Conservation (phyloP, 2,888 invertebrate genomes). For the Odontothrips loti region DNA sequence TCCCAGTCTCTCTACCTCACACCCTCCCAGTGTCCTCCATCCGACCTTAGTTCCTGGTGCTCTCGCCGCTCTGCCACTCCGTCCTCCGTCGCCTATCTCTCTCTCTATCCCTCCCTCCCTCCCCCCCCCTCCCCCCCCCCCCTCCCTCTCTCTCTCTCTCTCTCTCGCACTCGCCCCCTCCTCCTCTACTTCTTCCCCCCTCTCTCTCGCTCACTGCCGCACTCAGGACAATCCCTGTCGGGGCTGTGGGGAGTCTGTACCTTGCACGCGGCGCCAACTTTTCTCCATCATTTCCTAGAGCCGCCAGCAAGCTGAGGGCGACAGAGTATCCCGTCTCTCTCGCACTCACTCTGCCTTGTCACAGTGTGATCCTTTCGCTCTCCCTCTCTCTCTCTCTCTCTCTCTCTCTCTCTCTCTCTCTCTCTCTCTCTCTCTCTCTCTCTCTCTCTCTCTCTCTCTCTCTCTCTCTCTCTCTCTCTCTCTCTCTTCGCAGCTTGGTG, state of each 20-base stretch:
- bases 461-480: background rate
- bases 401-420: background rate
- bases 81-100: too few relatives aligned
- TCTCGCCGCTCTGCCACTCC: too few relatives aligned
- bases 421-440: too few relatives aligned
- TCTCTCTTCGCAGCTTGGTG: too few relatives aligned
- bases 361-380: background rate
- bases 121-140: background rate
- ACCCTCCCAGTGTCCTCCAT: background rate
- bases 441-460: background rate
- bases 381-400: background rate
- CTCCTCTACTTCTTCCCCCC: background rate
- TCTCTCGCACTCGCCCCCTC: slow-evolving; percentile 15
- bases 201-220: slow-evolving; percentile 9
- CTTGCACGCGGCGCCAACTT: background rate
- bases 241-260: background rate
- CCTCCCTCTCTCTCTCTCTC: slow-evolving; percentile 12
- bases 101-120: too few relatives aligned
- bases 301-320: background rate
- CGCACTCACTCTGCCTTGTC: background rate
- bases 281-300: slow-evolving; percentile 3
- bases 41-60: background rate
- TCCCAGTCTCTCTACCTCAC: background rate
- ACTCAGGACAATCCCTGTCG: too few relatives aligned
- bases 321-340: background rate